phyloP scores from a whole-genome alignment of 1,140 invertebrate species.

The Elysia chlorotica region DNA sequence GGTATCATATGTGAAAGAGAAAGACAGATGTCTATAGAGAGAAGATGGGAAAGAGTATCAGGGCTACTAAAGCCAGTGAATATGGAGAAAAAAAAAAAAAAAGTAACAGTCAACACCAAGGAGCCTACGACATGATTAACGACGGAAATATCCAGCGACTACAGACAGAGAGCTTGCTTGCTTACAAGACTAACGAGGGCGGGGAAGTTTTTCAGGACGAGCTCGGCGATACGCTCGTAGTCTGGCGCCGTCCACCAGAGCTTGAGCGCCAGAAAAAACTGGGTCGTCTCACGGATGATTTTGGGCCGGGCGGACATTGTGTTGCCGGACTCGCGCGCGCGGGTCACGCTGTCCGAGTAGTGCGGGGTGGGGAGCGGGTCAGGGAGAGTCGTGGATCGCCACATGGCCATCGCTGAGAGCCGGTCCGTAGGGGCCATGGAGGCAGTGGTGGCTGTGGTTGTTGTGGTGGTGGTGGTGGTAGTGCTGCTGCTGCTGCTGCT shows the following conservation, averaged over 20 bases:
- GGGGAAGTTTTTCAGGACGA: conserved; percentile 31
- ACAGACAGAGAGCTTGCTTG: too few species aligned
- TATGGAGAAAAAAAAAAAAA: too few species aligned
- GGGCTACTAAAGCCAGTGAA: too few species aligned
- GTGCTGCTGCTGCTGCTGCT: neutral
- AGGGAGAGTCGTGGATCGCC: conserved; percentile 28
- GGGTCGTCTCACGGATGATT: conserved; percentile 33
- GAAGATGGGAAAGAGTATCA: too few species aligned
- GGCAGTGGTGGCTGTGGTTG: neutral
- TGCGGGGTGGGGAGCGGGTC: conserved; percentile 29
- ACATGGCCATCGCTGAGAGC: conserved; percentile 32
- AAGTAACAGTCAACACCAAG: too few species aligned
- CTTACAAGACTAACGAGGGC: conserved; percentile 29
- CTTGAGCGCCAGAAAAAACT: conserved; percentile 32
- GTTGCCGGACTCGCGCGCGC: conserved; percentile 28
- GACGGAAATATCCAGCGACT: too few species aligned
- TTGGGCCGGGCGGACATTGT: conserved; percentile 30
- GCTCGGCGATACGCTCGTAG: conserved; percentile 32
- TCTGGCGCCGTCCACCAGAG: conserved; percentile 33
- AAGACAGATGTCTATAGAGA: too few species aligned
- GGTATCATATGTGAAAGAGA: too few species aligned
- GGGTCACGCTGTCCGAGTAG: conserved; percentile 27
- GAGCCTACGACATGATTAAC: too few species aligned
- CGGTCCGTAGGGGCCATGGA: conserved; percentile 20
- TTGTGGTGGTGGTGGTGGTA: too few species aligned